Evolutionary conservation across 2,113 vertebrate species (phyloP).

Genomic region (Carlito syrichta): DNA sequence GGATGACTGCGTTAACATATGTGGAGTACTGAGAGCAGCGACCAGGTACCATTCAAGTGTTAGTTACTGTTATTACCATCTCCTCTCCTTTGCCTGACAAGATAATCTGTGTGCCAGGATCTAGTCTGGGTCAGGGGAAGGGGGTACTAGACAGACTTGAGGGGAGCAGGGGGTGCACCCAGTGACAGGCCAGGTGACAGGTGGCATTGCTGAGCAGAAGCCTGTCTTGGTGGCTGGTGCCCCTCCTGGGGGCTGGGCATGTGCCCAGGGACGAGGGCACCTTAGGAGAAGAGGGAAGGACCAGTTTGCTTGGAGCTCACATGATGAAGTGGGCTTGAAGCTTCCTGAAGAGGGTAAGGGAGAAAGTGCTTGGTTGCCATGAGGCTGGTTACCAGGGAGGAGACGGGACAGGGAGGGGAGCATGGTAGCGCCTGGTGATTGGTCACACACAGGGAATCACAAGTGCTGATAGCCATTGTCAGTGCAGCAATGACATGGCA

Average conservation of each 20-base stretch:
- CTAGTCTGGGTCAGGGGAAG: not conserved
- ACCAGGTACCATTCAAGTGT: not conserved
- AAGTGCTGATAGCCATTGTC: not conserved
- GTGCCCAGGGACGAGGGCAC: not conserved
- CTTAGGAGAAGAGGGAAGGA: not conserved
- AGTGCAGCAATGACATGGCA: not conserved
- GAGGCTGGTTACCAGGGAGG: not conserved
- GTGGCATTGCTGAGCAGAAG: not conserved
- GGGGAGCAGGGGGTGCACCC: not conserved
- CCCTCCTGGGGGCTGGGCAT: slow-evolving; percentile 1
- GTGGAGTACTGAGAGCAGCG: not conserved
- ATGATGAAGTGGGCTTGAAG: not conserved
- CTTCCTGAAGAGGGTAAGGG: not conserved
- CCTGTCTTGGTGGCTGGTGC: not conserved
- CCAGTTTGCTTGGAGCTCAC: not conserved
- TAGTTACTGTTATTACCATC: not conserved
- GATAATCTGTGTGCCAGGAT: not conserved
- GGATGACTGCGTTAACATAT: not conserved
- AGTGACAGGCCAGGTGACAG: not conserved
- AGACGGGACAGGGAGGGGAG: not conserved
- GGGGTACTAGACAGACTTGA: not conserved
- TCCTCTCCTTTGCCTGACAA: not conserved
- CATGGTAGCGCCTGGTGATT: not conserved
- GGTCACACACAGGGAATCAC: not conserved
- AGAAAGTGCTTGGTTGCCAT: not conserved